Conservation (phyloP, 2,888 invertebrate genomes). For the Limnephilus rhombicus region DNA sequence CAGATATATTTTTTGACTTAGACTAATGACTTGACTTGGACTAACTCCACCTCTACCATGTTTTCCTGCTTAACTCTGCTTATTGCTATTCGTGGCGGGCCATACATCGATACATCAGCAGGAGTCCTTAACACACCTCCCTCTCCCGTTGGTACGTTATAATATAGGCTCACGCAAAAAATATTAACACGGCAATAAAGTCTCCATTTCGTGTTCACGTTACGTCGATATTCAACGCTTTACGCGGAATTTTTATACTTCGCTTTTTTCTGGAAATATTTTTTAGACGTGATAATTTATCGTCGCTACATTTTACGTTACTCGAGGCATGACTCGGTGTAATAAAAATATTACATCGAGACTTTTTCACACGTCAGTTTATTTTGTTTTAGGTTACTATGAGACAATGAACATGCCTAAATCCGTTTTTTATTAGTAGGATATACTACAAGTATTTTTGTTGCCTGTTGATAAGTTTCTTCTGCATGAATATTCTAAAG, state of each 20-base stretch:
- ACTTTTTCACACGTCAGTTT: neutral
- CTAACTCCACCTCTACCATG: neutral
- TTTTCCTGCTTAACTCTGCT: neutral
- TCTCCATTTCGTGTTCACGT: constrained; percentile 6
- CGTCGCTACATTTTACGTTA: neutral
- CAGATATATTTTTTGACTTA: neutral
- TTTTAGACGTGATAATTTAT: neutral
- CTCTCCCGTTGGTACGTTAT: neutral
- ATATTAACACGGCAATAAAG: neutral
- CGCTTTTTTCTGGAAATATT: neutral
- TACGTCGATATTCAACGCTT: constrained; percentile 1
- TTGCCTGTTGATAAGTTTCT: neutral
- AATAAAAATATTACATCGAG: neutral
- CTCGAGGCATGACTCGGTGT: neutral
- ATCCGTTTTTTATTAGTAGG: too few species aligned
- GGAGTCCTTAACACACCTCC: neutral
- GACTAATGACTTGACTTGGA: neutral
- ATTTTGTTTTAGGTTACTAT: neutral
- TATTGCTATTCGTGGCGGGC: neutral
- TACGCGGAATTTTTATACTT: neutral
- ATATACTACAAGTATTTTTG: neutral
- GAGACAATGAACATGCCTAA: neutral
- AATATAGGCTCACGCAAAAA: constrained; percentile 3
- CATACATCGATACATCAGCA: constrained; percentile 22
- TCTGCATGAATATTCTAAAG: too few species aligned